Evolutionary conservation across 64 coral and sea anemone species (phyloP).

Genomic region (Montipora capricornis): DNA sequence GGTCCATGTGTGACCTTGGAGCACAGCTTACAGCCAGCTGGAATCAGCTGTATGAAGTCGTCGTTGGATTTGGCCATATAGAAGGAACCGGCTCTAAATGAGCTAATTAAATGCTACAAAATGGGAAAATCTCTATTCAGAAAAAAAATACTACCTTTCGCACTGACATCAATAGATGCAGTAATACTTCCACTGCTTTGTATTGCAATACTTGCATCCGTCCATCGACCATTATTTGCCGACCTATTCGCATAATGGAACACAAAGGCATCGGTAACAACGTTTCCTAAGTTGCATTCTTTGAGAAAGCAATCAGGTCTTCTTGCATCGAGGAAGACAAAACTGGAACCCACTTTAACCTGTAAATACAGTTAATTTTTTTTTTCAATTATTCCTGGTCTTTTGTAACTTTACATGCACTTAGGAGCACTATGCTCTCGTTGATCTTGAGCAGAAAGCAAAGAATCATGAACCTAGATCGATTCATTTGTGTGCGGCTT

Average conservation of each 20-base stretch:
- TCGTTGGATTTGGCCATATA: neutral
- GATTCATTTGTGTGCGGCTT: no score
- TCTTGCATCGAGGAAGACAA: slow-evolving; percentile 76
- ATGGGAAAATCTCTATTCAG: neutral
- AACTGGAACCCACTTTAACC: slow-evolving; percentile 57
- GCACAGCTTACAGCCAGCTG: no score
- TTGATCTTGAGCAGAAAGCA: no score
- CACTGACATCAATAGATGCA: slow-evolving; percentile 67
- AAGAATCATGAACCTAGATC: no score
- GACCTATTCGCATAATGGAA: slow-evolving; percentile 74
- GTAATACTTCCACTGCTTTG: slow-evolving; percentile 73
- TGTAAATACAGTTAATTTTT: neutral
- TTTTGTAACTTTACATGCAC: neutral
- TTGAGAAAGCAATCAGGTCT: slow-evolving; percentile 40
- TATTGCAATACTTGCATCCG: slow-evolving; percentile 73
- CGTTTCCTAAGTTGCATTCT: slow-evolving; percentile 86
- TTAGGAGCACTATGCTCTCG: no score
- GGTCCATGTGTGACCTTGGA: no score
- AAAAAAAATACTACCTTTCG: slow-evolving; percentile 43
- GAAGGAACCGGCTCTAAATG: neutral
- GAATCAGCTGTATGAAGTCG: no score
- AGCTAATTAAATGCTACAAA: neutral
- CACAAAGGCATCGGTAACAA: slow-evolving; percentile 83
- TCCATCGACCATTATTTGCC: slow-evolving; percentile 75
- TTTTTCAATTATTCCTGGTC: neutral